Evolutionary conservation across 2,797 vertebrate species (phyloP).

Genomic region (Valencia hispanica): DNA sequence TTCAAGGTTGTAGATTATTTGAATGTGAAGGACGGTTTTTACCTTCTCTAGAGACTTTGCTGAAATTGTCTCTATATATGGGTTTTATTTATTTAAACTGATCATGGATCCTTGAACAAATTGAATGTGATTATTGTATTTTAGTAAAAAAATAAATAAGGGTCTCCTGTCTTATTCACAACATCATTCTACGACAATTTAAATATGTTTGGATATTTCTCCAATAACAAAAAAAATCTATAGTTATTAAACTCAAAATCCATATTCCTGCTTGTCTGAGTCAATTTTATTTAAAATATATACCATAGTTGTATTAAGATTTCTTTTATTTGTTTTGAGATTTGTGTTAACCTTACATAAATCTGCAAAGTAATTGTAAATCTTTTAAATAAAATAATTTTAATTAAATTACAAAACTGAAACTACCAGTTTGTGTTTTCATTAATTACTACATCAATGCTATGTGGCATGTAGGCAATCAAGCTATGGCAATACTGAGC

Average conservation of each 20-base stretch:
- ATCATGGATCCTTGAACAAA: conserved; percentile 3
- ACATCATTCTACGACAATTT: conserved; percentile 5
- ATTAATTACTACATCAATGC: background rate
- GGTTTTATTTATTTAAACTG: conserved; percentile 26
- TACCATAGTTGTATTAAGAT: background rate
- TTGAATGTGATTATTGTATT: background rate
- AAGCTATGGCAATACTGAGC: background rate
- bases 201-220: conserved; percentile 19
- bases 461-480: too few relatives aligned
- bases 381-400: too few relatives aligned
- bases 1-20: conserved; percentile 1
- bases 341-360: background rate
- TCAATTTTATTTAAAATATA: background rate
- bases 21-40: background rate
- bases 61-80: background rate
- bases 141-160: background rate
- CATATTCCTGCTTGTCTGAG: background rate
- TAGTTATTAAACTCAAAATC: conserved; percentile 44
- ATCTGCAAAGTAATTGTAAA: background rate
- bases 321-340: too few relatives aligned
- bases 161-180: conserved; percentile 3
- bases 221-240: conserved; percentile 28
- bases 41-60: background rate
- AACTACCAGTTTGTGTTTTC: too few relatives aligned
- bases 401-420: too few relatives aligned